A percentile compares a stretch with the other conserved stretches of the same genome.
Evolutionary conservation across 2,113 vertebrate species (phyloP).

Genomic region (Nycticryphes semicollaris): DNA sequence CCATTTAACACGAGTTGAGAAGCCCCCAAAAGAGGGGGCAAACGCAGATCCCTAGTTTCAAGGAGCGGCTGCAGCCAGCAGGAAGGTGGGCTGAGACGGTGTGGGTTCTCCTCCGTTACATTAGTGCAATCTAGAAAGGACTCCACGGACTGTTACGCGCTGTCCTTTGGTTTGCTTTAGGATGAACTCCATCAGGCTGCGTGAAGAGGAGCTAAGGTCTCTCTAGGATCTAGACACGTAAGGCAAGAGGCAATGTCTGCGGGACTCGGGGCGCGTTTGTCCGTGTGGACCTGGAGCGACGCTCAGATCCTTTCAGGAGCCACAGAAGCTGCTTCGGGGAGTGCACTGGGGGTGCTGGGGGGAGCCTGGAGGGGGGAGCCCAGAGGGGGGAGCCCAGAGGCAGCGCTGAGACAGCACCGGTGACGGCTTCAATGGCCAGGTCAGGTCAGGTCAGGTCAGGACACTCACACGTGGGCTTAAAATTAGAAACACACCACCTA

Average conservation of each 20-base stretch:
- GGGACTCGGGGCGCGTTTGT: conserved; percentile 57
- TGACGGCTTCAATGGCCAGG: not conserved
- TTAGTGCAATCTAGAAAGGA: conserved; percentile 87
- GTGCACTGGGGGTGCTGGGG: not conserved
- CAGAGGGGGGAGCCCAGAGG: not conserved
- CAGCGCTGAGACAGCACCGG: not conserved
- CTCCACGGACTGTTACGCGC: not conserved
- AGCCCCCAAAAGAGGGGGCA: not conserved
- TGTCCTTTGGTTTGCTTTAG: conserved; percentile 82
- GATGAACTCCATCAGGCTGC: conserved; percentile 56
- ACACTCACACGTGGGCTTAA: not conserved
- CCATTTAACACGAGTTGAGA: not conserved
- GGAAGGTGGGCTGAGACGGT: conserved; percentile 52
- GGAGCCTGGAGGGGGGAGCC: not conserved
- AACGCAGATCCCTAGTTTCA: conserved; percentile 21
- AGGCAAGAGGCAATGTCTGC: conserved; percentile 80
- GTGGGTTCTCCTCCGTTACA: conserved; percentile 45
- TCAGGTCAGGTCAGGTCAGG: no score
- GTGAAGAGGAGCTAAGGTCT: conserved; percentile 68
- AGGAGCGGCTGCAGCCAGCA: conserved; percentile 55
- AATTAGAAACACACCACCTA: not conserved
- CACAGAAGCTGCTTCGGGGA: conserved; percentile 49
- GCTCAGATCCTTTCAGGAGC: conserved; percentile 64
- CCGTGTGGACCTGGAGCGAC: not conserved
- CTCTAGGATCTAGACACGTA: conserved; percentile 72